These are phyloP conservation scores for Thinocorus orbignyianus DNA, from an alignment of 2,113 vertebrate genomes.

Conservation along the genomic window DNA sequence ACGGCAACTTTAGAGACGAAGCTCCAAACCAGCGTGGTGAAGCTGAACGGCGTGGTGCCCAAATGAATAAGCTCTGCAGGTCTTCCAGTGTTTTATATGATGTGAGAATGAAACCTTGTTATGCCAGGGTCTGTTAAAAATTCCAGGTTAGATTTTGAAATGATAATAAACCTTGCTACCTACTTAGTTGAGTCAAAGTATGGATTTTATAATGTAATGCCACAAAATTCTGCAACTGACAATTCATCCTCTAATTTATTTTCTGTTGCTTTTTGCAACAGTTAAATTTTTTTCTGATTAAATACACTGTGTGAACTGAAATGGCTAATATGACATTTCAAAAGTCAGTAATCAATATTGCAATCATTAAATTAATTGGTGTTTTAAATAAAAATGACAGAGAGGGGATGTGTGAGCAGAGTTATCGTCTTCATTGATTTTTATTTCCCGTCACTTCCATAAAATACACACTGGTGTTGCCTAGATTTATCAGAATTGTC, in stretches of 20 bases:
- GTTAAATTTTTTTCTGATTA: not conserved
- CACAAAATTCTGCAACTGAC: not conserved
- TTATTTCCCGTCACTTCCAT: constrained; percentile 24
- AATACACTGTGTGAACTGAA: not conserved
- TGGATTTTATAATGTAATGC: constrained; percentile 28
- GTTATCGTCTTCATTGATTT: constrained; percentile 30
- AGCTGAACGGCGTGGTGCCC: not conserved
- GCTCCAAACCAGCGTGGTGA: not conserved
- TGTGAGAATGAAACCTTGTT: not conserved
- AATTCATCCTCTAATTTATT: constrained; percentile 1
- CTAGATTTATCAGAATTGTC: not conserved
- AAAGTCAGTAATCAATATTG: constrained; percentile 35
- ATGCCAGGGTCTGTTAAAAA: not conserved
- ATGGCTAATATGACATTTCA: constrained; percentile 21
- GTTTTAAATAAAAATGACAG: constrained; percentile 34
- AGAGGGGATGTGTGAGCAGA: not conserved
- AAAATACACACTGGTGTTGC: not conserved
- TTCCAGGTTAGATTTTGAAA: not conserved
- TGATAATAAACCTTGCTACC: not conserved
- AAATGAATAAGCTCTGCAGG: not conserved
- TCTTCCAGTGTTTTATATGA: not conserved
- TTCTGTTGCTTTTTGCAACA: not conserved
- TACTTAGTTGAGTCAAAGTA: not conserved
- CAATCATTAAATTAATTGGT: constrained; percentile 36
- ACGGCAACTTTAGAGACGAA: not conserved